A percentile compares a stretch with the other conserved stretches of the same genome.
These are phyloP conservation scores for Melanotaenia parkinsoni DNA, from an alignment of 2,797 vertebrate genomes.

Conservation along the genomic window DNA sequence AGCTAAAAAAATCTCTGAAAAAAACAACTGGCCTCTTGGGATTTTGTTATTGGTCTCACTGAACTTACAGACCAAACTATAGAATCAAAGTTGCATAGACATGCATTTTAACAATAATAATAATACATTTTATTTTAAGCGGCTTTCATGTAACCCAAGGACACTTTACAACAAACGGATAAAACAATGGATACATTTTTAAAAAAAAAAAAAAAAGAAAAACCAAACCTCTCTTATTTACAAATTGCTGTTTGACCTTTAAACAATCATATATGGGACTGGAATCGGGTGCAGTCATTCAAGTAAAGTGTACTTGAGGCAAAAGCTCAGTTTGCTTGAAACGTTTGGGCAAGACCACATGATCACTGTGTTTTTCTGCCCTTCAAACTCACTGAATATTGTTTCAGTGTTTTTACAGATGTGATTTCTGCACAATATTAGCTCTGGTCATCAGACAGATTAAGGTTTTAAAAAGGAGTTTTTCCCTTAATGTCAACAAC, in stretches of 20 bases:
- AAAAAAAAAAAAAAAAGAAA: background rate
- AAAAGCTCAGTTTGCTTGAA: conserved; percentile 51
- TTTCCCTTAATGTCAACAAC: background rate
- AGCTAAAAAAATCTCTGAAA: background rate
- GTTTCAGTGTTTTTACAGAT: conserved; percentile 28
- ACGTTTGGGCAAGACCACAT: conserved; percentile 34
- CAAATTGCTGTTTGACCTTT: conserved; percentile 27
- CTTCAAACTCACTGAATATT: conserved; percentile 27
- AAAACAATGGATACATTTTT: too few relatives aligned
- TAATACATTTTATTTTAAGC: too few relatives aligned
- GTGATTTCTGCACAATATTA: conserved; percentile 27
- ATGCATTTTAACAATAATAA: background rate
- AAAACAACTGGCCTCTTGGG: background rate
- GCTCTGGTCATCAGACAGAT: conserved; percentile 35
- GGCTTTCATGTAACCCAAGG: too few relatives aligned
- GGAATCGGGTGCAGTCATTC: conserved; percentile 31
- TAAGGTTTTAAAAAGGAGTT: background rate
- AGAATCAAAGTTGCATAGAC: background rate
- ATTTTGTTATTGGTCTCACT: background rate
- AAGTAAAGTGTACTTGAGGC: conserved; percentile 54
- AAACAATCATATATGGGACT: conserved; percentile 17
- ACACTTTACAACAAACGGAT: too few relatives aligned
- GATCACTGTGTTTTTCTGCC: conserved; percentile 32
- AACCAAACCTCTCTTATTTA: background rate
- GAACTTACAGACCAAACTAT: background rate